Conservation (phyloP, 1,140 invertebrate species). For the Globodera rostochiensis region DNA sequence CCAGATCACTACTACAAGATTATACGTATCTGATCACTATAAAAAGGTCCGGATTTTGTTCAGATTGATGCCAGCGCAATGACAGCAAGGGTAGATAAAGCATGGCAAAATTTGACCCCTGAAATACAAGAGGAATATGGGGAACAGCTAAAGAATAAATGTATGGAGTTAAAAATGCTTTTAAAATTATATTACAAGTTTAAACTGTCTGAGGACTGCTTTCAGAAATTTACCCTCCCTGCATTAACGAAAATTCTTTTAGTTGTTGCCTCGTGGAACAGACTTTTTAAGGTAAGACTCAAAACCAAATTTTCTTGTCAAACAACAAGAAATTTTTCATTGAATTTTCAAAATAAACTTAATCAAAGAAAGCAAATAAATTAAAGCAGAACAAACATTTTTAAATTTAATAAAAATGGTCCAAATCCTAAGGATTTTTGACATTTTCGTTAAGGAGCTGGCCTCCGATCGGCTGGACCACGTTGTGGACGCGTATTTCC, state of each 20-base stretch:
- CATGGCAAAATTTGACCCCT: slow-evolving; percentile 46
- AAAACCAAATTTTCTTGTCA: neutral
- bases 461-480: slow-evolving; percentile 47
- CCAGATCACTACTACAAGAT: too few relatives aligned
- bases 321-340: too few relatives aligned
- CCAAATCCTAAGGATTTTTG: too few relatives aligned
- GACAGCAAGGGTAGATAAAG: slow-evolving; percentile 50
- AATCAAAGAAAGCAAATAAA: too few relatives aligned
- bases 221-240: neutral
- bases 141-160: slow-evolving; percentile 54
- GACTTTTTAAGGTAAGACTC: neutral
- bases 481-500: slow-evolving; percentile 60
- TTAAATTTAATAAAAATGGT: too few relatives aligned
- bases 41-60: neutral
- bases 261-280: slow-evolving; percentile 56
- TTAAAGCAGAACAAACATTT: too few relatives aligned
- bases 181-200: neutral
- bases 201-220: too few relatives aligned
- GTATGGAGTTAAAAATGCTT: slow-evolving; percentile 24
- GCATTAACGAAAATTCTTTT: slow-evolving; percentile 18
- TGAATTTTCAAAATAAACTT: too few relatives aligned
- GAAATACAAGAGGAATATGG: slow-evolving; percentile 54
- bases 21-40: too few relatives aligned
- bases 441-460: slow-evolving; percentile 20
- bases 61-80: slow-evolving; percentile 50